Base-by-base conservation (phyloP, 1,140 invertebrate species). In the Drosophila pectinifera region DNA sequence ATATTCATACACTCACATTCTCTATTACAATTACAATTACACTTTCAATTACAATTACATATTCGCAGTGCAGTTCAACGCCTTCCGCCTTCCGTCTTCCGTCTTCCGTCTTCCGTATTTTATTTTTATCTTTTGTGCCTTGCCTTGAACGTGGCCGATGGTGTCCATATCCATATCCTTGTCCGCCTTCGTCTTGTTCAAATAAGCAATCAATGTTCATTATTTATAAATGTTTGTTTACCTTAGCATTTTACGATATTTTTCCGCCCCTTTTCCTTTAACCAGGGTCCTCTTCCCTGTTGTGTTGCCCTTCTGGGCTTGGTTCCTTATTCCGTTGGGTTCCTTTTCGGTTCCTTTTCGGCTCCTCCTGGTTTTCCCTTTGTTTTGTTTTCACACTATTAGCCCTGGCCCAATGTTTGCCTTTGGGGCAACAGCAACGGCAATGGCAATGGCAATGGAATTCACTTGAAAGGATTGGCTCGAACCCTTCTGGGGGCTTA, bases 131-230 rank as follows among this genome's bases (percentile, higher is more conserved):
- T 20, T 10, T 31, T 16, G 3, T n/a, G 11, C 22, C n/a, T 39
- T 5, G 34, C 16, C 22, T 28, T 45, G 38, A 58, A 61, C 39
- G 28, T 64, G 46, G 3, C 49, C 28, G 28, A 3, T 31, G 16
- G 31, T 55, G 54, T 18, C 43, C 46, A 18, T 56, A 51, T 48
- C 53, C 57, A 58, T 51, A 36, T 51, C 51, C 28, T 43, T 83
- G 61, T 78, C 38, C 80, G 62, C 68, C 65, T 69, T 73, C 77
- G 59, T 78, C 51, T 74, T 75, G 69, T 65, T 56, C 79, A 88
- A 88, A 85, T 86, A 85, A 85, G 78, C 83, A 86, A 88, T 86
- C 83, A 88, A 82, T 82, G 84, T 88, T 88, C 69, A 88, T 89
- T 88, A 88, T 88, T 88, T 89, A 83, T 88, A 67, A 79, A 88